phyloP scores from a whole-genome alignment of 2,797 vertebrate genomes.

The Gymnocypris eckloni region DNA sequence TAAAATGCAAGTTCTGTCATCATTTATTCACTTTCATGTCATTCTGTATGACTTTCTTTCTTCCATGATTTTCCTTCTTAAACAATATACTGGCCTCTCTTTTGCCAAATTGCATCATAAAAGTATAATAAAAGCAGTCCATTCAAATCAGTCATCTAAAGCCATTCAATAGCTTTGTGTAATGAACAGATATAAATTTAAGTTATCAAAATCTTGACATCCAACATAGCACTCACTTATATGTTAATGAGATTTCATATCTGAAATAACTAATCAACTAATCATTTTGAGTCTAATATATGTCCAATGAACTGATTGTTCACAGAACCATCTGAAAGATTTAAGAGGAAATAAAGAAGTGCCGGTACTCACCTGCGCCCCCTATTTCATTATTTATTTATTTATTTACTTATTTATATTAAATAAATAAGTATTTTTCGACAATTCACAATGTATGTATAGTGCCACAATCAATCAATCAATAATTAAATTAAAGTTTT shows the following conservation, averaged over 20 bases:
- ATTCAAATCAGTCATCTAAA: background rate
- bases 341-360: no score
- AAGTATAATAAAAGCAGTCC: background rate
- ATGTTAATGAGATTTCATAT: background rate
- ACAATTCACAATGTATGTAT: no score
- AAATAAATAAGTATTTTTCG: no score
- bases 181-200: background rate
- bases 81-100: background rate
- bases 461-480: no score
- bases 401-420: no score
- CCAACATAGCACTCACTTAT: background rate
- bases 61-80: background rate
- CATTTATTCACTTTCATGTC: conserved; percentile 1
- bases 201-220: conserved; percentile 1
- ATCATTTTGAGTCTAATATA: background rate
- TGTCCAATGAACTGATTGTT: background rate
- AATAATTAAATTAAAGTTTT: no score
- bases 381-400: no score
- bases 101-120: background rate
- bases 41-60: background rate
- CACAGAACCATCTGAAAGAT: background rate
- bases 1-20: conserved; percentile 1
- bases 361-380: no score
- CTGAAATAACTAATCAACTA: background rate
- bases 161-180: background rate